phyloP scores from a whole-genome alignment of 2,113 vertebrate species.

The Ivindomyrus marchei region DNA sequence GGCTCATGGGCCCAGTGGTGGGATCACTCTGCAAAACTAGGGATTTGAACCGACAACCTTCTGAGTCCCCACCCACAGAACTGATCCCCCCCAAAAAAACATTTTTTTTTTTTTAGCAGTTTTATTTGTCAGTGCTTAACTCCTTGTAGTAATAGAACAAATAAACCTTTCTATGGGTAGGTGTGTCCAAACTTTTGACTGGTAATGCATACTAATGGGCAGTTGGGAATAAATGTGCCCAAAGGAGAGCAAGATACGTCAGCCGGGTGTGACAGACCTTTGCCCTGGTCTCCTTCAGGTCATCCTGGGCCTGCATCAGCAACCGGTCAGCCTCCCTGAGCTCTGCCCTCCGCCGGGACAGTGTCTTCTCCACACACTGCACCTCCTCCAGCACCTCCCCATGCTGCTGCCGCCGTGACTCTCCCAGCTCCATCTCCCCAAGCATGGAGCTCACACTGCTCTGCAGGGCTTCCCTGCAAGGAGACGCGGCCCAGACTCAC shows the following conservation, averaged over 20 bases:
- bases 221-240: background rate
- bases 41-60: background rate
- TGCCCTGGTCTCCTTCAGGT: conserved; percentile 55
- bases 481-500: background rate
- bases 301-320: conserved; percentile 69
- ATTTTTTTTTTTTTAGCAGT: background rate
- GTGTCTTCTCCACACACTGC: conserved; percentile 71
- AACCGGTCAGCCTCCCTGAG: conserved; percentile 73
- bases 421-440: conserved; percentile 57
- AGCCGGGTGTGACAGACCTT: conserved; percentile 53
- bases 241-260: background rate
- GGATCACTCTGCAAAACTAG: background rate
- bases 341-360: conserved; percentile 71
- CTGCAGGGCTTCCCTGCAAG: conserved; percentile 53
- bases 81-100: background rate
- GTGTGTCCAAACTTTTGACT: background rate
- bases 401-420: conserved; percentile 53
- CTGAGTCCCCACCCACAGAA: background rate
- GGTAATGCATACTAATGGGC: background rate
- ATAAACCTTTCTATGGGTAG: background rate
- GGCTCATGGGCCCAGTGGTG: background rate
- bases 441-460: conserved; percentile 44
- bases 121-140: no score
- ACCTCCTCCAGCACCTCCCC: conserved; percentile 60
- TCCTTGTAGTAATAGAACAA: background rate